A percentile compares a stretch with the other conserved stretches of the same genome.
Conservation (phyloP, 2,888 invertebrate genomes). For the Ophonus ardosiacus region DNA sequence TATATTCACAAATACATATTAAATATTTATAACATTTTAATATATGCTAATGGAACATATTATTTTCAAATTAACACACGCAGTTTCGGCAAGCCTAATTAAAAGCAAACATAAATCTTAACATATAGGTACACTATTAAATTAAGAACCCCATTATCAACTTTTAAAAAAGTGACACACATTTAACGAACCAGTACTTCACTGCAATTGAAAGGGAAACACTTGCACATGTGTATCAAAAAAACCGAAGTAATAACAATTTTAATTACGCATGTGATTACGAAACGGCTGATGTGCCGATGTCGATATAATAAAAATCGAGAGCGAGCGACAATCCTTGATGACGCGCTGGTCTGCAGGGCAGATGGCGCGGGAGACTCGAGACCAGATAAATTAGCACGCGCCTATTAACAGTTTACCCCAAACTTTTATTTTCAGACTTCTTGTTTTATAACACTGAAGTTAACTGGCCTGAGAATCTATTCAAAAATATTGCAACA, state of each 20-base stretch:
- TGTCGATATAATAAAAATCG: constrained; percentile 50
- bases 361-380: constrained; percentile 36
- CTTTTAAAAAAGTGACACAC: constrained; percentile 13
- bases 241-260: constrained; percentile 45
- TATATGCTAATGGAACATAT: too few species aligned
- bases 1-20: too few species aligned
- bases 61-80: too few species aligned
- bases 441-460: too few species aligned
- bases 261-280: constrained; percentile 47
- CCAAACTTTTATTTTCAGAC: too few species aligned
- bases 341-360: constrained; percentile 27
- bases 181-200: constrained; percentile 2
- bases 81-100: too few species aligned
- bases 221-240: constrained; percentile 47
- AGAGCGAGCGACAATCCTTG: constrained; percentile 33
- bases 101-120: background rate
- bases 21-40: too few species aligned
- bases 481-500: too few species aligned
- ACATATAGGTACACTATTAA: background rate
- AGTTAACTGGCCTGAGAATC: too few species aligned
- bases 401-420: background rate
- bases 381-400: constrained; percentile 8
- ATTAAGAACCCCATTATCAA: background rate
- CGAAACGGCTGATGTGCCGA: constrained; percentile 12
- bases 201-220: constrained; percentile 34